A percentile compares a stretch with the other conserved stretches of the same genome.
Conservation (phyloP, 2,888 invertebrate species). For the Muschampia plurimacula region DNA sequence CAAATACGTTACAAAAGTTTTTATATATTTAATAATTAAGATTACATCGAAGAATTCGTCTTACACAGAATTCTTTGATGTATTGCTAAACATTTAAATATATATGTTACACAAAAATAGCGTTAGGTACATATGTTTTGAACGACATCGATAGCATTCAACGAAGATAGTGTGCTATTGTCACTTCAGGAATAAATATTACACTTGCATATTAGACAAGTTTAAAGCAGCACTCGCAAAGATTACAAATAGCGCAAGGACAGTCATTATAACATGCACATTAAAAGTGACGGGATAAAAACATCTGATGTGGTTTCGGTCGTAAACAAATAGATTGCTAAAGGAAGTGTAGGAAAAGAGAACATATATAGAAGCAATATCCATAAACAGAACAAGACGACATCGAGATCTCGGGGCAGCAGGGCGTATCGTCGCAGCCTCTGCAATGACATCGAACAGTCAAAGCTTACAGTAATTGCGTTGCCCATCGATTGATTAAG, state of each 20-base stretch:
- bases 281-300: conserved; percentile 39
- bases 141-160: conserved; percentile 65
- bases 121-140: conserved; percentile 45
- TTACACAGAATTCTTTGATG: conserved; percentile 49
- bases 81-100: conserved; percentile 44
- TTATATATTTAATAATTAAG: conserved; percentile 22
- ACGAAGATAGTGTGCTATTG: conserved; percentile 55
- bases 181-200: conserved; percentile 38
- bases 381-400: conserved; percentile 79
- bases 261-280: conserved; percentile 50
- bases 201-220: conserved; percentile 39
- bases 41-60: conserved; percentile 45
- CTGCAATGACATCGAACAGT: conserved; percentile 80
- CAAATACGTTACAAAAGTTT: not conserved
- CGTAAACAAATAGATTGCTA: conserved; percentile 38
- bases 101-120: conserved; percentile 52
- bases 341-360: conserved; percentile 62
- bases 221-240: conserved; percentile 60
- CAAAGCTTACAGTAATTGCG: conserved; percentile 75
- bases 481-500: conserved; percentile 63
- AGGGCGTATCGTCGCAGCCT: conserved; percentile 67
- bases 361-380: conserved; percentile 71
- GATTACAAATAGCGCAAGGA: conserved; percentile 40
- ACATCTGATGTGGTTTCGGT: conserved; percentile 32
- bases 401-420: conserved; percentile 80